A percentile compares a stretch with the other conserved stretches of the same genome.
phyloP scores from a whole-genome alignment of 1,140 invertebrate species.

The Chironomus striatipennis region DNA sequence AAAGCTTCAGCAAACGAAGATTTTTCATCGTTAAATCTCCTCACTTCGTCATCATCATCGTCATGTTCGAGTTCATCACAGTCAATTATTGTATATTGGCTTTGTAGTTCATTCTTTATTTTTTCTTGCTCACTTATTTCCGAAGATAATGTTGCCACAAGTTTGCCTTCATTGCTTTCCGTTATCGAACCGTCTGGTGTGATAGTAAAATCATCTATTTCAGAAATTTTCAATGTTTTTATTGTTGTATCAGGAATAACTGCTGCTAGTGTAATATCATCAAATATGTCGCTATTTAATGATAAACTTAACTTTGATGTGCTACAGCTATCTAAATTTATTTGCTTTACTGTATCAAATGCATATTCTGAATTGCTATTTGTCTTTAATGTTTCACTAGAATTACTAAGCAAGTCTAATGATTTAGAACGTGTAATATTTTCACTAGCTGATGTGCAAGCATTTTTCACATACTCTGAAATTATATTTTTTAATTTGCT shows the following conservation, averaged over 20 bases:
- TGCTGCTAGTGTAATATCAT: constrained; percentile 26
- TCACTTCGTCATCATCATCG: background rate
- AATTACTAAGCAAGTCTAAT: constrained; percentile 26
- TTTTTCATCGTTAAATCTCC: constrained; percentile 23
- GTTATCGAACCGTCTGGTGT: constrained; percentile 26
- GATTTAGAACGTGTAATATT: constrained; percentile 25
- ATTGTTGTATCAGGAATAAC: constrained; percentile 11
- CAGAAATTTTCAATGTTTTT: constrained; percentile 23
- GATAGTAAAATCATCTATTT: constrained; percentile 27
- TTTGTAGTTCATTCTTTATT: background rate
- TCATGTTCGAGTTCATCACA: constrained; percentile 23
- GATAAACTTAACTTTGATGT: constrained; percentile 27
- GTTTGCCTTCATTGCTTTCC: constrained; percentile 1
- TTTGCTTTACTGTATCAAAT: constrained; percentile 26
- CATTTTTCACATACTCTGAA: constrained; percentile 25
- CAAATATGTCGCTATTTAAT: constrained; percentile 26
- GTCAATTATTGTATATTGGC: constrained; percentile 25
- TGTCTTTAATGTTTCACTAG: constrained; percentile 25
- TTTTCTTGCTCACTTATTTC: constrained; percentile 14
- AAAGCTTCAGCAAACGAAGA: constrained; percentile 18
- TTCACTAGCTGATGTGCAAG: background rate
- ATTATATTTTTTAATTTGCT: background rate
- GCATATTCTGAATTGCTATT: constrained; percentile 26
- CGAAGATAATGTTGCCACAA: background rate
- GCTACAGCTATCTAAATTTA: constrained; percentile 26